A percentile compares a stretch with the other conserved stretches of the same genome.
These are phyloP conservation scores for Drosophila miranda DNA, from an alignment of 1,140 invertebrate species.

Conservation along the genomic window DNA sequence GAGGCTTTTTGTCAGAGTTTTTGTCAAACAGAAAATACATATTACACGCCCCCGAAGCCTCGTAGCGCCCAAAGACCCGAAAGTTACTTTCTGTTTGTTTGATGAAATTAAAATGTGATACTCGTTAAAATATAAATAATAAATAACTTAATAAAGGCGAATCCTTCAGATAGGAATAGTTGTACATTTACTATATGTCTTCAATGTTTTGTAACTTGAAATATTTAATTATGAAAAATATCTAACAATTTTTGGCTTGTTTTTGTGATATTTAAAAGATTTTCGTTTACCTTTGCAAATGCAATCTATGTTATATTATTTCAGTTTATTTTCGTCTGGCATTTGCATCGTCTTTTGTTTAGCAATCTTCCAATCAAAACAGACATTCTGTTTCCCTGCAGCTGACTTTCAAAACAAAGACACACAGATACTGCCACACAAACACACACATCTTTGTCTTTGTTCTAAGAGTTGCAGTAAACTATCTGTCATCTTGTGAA, in stretches of 20 bases:
- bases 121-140: slow-evolving; percentile 24
- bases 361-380: not conserved
- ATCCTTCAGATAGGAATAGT: too few species aligned
- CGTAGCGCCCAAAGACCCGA: not conserved
- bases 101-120: slow-evolving; percentile 16
- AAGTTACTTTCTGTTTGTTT: slow-evolving; percentile 26
- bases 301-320: too few species aligned
- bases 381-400: not conserved
- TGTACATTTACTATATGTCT: too few species aligned
- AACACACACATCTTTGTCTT: not conserved
- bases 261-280: too few species aligned
- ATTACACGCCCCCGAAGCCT: not conserved
- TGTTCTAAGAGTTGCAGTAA: slow-evolving; percentile 22
- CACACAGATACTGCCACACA: not conserved
- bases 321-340: too few species aligned
- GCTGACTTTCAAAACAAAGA: not conserved
- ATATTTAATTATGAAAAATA: too few species aligned
- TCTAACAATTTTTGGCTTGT: too few species aligned
- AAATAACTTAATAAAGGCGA: not conserved
- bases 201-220: too few species aligned
- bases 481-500: slow-evolving; percentile 51
- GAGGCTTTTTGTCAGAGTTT: too few species aligned
- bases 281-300: too few species aligned
- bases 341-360: too few species aligned
- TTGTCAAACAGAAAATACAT: slow-evolving; percentile 2